Evolutionary conservation across 2,888 invertebrate genomes (phyloP).

Genomic region (Xestia c-nigrum): DNA sequence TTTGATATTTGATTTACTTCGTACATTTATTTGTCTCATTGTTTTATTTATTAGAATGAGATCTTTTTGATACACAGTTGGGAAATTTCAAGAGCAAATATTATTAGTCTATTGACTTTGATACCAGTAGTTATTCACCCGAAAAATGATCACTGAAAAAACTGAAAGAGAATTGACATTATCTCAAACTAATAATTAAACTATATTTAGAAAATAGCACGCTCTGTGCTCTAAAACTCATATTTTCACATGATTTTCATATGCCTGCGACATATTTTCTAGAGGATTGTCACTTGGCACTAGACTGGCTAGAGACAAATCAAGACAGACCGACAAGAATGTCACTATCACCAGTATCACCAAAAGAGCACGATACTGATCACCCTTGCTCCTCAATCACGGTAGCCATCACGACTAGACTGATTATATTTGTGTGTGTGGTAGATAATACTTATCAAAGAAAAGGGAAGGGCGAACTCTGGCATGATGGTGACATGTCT

Average conservation of each 20-base stretch:
- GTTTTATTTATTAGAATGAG: slow-evolving; percentile 10
- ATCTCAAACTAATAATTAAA: background rate
- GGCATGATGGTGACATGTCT: too few species aligned
- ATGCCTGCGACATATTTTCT: too few species aligned
- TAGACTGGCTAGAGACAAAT: too few species aligned
- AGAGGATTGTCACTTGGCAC: too few species aligned
- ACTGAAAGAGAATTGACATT: background rate
- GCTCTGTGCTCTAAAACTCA: background rate
- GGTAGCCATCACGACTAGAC: background rate
- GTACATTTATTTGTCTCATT: slow-evolving; percentile 44
- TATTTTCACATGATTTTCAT: background rate
- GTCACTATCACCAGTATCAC: background rate
- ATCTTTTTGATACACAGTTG: slow-evolving; percentile 11
- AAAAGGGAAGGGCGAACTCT: too few species aligned
- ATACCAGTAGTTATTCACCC: background rate
- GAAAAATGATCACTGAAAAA: background rate
- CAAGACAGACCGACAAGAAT: background rate
- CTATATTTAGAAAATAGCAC: too few species aligned
- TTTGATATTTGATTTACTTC: slow-evolving; percentile 60
- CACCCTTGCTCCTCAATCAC: background rate
- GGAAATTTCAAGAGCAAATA: slow-evolving; percentile 5
- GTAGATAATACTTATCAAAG: too few species aligned
- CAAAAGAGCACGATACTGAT: background rate
- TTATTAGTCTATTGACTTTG: slow-evolving; percentile 20
- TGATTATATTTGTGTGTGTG: background rate